Percentiles rank a stretch among this genome's conserved stretches.
Evolutionary conservation across 2,888 invertebrate genomes (phyloP).

Genomic region (Druceiella hillmani): DNA sequence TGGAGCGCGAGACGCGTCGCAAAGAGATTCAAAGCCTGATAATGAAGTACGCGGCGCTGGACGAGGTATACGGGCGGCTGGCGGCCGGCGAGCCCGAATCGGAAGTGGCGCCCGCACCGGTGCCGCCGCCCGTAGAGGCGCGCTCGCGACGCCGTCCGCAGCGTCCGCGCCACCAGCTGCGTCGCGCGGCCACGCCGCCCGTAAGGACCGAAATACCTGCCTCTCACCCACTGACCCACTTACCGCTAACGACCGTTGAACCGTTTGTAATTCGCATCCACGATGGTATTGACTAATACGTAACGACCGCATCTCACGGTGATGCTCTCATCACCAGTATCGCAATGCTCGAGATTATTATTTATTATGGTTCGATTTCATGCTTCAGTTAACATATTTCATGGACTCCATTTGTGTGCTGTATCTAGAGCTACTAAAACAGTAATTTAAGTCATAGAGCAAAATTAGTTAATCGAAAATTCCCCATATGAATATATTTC

Average conservation of each 20-base stretch:
- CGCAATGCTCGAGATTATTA: too few species aligned
- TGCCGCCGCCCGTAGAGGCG: constrained; percentile 43
- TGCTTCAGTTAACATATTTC: too few species aligned
- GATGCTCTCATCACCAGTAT: too few species aligned
- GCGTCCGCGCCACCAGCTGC: constrained; percentile 45
- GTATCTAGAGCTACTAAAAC: too few species aligned
- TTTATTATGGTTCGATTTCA: too few species aligned
- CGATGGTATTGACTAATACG: too few species aligned
- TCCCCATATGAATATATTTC: too few species aligned
- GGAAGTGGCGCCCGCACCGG: constrained; percentile 40
- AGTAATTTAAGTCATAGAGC: too few species aligned
- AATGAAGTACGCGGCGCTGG: constrained; percentile 75
- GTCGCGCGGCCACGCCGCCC: constrained; percentile 52
- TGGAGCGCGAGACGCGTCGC: constrained; percentile 72
- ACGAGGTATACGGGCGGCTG: constrained; percentile 56
- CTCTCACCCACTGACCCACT: constrained; percentile 22
- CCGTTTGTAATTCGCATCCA: constrained; percentile 14
- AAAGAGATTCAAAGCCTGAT: constrained; percentile 81
- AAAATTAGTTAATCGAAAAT: too few species aligned
- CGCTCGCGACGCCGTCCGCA: constrained; percentile 40
- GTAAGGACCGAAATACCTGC: constrained; percentile 38
- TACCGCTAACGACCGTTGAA: constrained; percentile 14
- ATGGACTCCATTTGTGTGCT: too few species aligned
- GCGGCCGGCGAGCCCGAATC: constrained; percentile 29
- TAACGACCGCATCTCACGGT: too few species aligned